Evolutionary conservation across 2,797 vertebrate species (phyloP).

Genomic region (Eulemur rubriventer): DNA sequence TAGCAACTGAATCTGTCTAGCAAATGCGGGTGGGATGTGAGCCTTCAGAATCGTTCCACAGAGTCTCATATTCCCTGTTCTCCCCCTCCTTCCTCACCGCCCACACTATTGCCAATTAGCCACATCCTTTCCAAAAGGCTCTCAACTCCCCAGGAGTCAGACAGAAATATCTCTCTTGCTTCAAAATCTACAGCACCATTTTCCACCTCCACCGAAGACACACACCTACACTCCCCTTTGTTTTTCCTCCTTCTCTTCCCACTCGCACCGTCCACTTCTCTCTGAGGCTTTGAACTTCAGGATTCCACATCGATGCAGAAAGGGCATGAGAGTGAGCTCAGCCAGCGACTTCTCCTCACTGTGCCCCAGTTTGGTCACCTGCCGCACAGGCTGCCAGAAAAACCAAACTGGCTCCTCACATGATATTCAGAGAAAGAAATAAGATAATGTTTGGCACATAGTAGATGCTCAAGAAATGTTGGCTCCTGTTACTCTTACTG

Average conservation of each 20-base stretch:
- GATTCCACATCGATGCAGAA: not conserved
- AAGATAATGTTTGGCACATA: not conserved
- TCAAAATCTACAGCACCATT: not conserved
- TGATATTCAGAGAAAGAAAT: not conserved
- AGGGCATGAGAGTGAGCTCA: too few relatives aligned
- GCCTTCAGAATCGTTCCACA: not conserved
- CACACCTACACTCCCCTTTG: not conserved
- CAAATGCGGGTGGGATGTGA: not conserved
- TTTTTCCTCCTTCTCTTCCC: not conserved
- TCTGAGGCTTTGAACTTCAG: not conserved
- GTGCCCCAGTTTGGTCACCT: not conserved
- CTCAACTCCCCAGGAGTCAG: not conserved
- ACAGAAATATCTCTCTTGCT: not conserved
- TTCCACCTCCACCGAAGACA: not conserved
- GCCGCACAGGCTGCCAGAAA: not conserved
- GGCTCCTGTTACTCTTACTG: not conserved
- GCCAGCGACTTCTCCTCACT: not conserved
- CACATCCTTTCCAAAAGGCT: not conserved
- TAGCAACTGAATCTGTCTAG: not conserved
- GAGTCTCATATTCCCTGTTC: not conserved
- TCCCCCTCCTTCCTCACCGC: not conserved
- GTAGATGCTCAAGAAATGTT: not conserved
- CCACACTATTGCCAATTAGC: not conserved
- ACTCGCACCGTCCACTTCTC: not conserved
- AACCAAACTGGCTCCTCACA: not conserved